Base-by-base conservation (phyloP, 2,888 invertebrate species). In the Bombyx huttoni region DNA sequence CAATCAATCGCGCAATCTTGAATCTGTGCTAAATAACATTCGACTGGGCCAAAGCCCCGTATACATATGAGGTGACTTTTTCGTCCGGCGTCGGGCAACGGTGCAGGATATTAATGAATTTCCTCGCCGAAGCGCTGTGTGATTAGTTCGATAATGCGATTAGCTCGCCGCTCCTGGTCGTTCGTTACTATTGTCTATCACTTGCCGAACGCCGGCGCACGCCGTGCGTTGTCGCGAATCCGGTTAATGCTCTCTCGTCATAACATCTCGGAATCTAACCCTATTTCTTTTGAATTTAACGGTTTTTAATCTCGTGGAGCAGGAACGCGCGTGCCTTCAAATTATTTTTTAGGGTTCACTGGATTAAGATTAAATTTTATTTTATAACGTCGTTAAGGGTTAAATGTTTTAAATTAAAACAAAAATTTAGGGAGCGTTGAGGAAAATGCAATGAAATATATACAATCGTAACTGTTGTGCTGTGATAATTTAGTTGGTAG, bases 81-180 rank as follows among this genome's bases (percentile, higher is more conserved):
- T 77, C 73, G 70, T 75, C 70, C 61, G 66, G 67, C 66, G 59
- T 58, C 61, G 24, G 24, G 56, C 58, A 65, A 67, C 55, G 66
- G 67, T 67, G 69, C 91, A 91, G 91, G 91, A 91, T 91, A 91
- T 91, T 90, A 91, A 90, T 91, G 90, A 90, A 91, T 91, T 91
- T 91, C 91, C 91, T 90, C 89, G 82, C 81, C 89, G 88, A 85
- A 89, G 88, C 89, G 86, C 84, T 83, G 80, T 81, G 89, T 89
- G 90, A 91, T 91, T 91, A 91, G 90, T 89, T 88, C 85, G 88
- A 78, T 91, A 91, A 91, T 91, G 85, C 87, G 89, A 91, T 91
- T 91, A 91, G 62, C 56, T 58, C 54, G 60, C 63, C 67, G 63
- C 64, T 68, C 64, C 61, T 60, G 60, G 57, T 58, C 59, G 58